Percentiles rank a stretch among this genome's conserved stretches.
These are phyloP conservation scores for Thaumatotibia leucotreta DNA, from an alignment of 1,140 invertebrate genomes.

Conservation along the genomic window DNA sequence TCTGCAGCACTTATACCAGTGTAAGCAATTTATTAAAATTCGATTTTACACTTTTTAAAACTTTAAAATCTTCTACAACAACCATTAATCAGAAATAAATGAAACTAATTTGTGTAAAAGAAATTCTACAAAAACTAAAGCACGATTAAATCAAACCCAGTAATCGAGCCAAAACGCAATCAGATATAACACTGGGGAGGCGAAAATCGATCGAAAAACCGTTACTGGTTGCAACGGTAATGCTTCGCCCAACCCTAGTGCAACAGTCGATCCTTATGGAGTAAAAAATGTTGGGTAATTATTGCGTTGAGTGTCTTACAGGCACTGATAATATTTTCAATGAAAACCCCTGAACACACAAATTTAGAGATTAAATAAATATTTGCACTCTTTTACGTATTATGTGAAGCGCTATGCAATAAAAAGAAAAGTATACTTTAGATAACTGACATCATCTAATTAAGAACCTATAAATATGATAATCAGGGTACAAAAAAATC, in stretches of 20 bases:
- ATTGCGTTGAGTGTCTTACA: neutral
- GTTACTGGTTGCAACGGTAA: neutral
- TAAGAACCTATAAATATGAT: neutral
- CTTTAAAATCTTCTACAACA: too few relatives aligned
- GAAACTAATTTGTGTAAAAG: too few relatives aligned
- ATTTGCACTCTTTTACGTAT: neutral
- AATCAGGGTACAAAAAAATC: neutral
- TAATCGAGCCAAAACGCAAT: neutral
- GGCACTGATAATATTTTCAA: neutral
- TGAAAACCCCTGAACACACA: too few relatives aligned
- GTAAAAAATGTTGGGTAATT: too few relatives aligned
- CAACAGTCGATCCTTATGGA: too few relatives aligned
- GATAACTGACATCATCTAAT: neutral
- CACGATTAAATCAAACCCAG: neutral
- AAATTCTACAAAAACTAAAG: neutral
- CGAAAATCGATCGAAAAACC: slow-evolving; percentile 13
- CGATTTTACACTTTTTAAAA: too few relatives aligned
- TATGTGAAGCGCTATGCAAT: neutral
- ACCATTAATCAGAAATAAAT: too few relatives aligned
- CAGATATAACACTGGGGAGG: neutral
- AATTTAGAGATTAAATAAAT: neutral
- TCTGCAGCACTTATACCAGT: too few relatives aligned
- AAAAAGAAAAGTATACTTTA: neutral
- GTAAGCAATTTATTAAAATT: too few relatives aligned
- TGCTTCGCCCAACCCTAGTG: neutral